These are phyloP conservation scores for Acanthosepion lycidas DNA, from an alignment of 2,888 invertebrate genomes.

Conservation along the genomic window DNA sequence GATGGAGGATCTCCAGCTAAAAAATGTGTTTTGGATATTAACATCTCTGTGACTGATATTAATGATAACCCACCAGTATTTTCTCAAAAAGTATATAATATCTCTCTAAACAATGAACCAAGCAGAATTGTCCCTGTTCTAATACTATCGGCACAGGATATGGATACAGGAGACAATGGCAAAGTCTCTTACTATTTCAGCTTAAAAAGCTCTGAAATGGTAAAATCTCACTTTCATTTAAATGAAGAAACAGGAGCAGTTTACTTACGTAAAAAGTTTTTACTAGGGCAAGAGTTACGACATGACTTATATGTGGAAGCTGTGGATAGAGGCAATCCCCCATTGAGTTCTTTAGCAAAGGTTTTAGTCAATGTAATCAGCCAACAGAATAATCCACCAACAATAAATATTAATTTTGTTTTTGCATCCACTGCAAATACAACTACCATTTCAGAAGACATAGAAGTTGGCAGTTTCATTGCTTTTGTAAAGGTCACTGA, in stretches of 20 bases:
- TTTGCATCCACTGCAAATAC: not conserved
- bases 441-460: not conserved
- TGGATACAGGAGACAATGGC: not conserved
- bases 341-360: not conserved
- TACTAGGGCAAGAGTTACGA: not conserved
- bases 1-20: conserved; percentile 4
- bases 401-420: not conserved
- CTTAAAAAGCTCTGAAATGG: not conserved
- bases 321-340: not conserved
- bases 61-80: not conserved
- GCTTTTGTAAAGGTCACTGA: not conserved
- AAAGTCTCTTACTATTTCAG: not conserved
- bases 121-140: not conserved
- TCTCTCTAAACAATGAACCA: not conserved
- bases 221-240: not conserved
- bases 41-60: not conserved
- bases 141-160: not conserved
- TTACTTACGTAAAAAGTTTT: not conserved
- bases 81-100: conserved; percentile 22
- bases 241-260: conserved; percentile 33
- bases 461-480: not conserved
- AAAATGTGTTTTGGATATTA: not conserved
- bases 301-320: not conserved
- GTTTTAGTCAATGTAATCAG: not conserved
- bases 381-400: not conserved